phyloP scores from a whole-genome alignment of 2,888 invertebrate genomes.

The Idaea straminata region DNA sequence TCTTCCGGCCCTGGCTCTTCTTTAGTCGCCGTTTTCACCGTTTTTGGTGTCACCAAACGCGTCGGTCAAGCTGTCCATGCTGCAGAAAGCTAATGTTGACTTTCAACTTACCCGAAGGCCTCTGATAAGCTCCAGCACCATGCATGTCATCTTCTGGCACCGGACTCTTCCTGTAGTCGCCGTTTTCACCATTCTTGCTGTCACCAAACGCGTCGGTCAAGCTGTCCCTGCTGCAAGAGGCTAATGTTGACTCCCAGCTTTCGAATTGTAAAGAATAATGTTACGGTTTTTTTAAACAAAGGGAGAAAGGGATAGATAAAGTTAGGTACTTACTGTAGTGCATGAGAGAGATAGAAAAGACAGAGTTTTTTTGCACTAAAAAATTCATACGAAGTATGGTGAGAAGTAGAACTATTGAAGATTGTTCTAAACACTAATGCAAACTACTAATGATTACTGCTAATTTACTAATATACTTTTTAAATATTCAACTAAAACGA shows the following conservation, averaged over 20 bases:
- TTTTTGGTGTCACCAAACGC: slow-evolving; percentile 84
- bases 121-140: slow-evolving; percentile 75
- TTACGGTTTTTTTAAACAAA: not conserved
- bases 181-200: slow-evolving; percentile 83
- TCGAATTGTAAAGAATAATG: not conserved
- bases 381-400: too few relatives aligned
- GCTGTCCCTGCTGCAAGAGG: slow-evolving; percentile 78
- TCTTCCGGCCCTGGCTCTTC: slow-evolving; percentile 80
- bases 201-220: slow-evolving; percentile 86
- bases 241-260: slow-evolving; percentile 1
- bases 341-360: not conserved
- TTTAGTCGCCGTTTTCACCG: slow-evolving; percentile 83
- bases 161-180: slow-evolving; percentile 81
- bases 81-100: slow-evolving; percentile 22
- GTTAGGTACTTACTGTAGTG: not conserved
- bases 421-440: too few relatives aligned
- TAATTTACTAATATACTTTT: too few relatives aligned
- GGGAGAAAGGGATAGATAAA: not conserved
- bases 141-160: slow-evolving; percentile 79
- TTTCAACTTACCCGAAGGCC: slow-evolving; percentile 81
- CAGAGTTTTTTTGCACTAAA: too few relatives aligned
- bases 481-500: too few relatives aligned
- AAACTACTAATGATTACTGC: too few relatives aligned
- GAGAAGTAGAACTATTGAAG: not conserved
- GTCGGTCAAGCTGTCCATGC: slow-evolving; percentile 85